Evolutionary conservation across 2,797 vertebrate species (phyloP), one percentile per base, ranked within the genome.

Genomic region (Pseudochromis fuscus): DNA sequence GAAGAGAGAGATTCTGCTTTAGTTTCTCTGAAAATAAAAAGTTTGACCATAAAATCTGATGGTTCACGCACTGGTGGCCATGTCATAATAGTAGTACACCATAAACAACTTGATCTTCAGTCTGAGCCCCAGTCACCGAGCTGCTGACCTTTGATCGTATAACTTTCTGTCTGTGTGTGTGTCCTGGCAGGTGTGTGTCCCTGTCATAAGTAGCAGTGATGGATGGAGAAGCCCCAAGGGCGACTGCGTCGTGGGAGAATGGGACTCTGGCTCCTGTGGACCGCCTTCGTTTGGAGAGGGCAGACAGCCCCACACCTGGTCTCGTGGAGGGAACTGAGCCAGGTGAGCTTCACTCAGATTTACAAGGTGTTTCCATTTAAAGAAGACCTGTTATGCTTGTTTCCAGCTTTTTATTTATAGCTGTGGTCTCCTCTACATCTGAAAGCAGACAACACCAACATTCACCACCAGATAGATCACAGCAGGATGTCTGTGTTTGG

Each of bases 271-370:
- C 88, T 0, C 94, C 95, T 0, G 85, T 90, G 42, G 95, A 96
- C 52, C 94, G 82, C 72, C 93, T 95, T 45, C 94, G 91, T 9
- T 5, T 45, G 0, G 94, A 96, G 23, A 91, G 97, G 73, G 94
- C 96, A 0, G 96, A 98, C 37, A 99, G 97, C 85, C 97, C 97
- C 49, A 96, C 95, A 0, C 97, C 96, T 0, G 96, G 96, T 23
- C 91, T 99, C 90, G 95, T 96, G 3, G 96, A 98, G 83, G 98
- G 97, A 61, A 97, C 95, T 0, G 98, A 99, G 84, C 98, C 98
- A 91, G 98, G 98, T 98, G 91, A 75, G 89, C 19, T 44, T 44
- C n/a, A 18, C 9, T 3, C 18, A 19, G 15, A 8, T n/a, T 42
- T 7, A 7, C 31, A 33, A 11, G 31, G 11, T 7, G 11, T 11